Base-by-base conservation (phyloP, 2,888 invertebrate species). In the Tromatobia lineatoria region DNA sequence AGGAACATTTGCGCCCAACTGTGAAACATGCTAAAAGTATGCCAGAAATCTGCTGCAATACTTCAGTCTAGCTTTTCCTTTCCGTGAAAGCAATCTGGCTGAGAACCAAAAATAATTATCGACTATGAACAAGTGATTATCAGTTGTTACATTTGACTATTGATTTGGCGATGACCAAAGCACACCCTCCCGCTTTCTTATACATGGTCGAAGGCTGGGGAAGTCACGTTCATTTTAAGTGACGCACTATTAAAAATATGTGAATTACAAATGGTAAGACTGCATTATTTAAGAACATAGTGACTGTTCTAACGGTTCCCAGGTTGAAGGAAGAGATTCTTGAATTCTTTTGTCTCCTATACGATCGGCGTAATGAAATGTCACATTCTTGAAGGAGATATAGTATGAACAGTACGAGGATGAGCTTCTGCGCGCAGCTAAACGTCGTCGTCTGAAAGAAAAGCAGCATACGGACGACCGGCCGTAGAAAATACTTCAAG, bases 1-100 rank as follows among this genome's bases (percentile, higher is more conserved):
- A 89, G 86, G 89, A 89, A 89, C 89, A 90, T 88, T 89, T 85
- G 18, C 64, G 75, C 88, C 84, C 79, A 84, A 86, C 86, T 83
- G 86, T 80, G 84, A 83, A 71, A 86, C 88, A 78, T 82, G 78
- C 74, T 77, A 82, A 69, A 57, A 57, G 69, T 74, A 80, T 15
- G 34, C 67, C 45, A 15, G 34, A 18, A 11, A 11, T 25, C 25
- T 20, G 13, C 59, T 18, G 7, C 61, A 34, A 50, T 13, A 11
- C 59, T 64, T 66, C 67, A 67, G 70, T 66, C 69, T 57, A 50
- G 50, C 45, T 57, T 70, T n/a, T 20, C 23, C 50, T 50, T 50
- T 54, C 20, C 64, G 10, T 15, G 67, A 45, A 13, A 67, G 23
- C 13, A 47, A 67, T 38, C 18, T 45, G 45, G 45, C 23, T 15